Conservation (phyloP, 2,888 invertebrate species). For the Sepiola atlantica region DNA sequence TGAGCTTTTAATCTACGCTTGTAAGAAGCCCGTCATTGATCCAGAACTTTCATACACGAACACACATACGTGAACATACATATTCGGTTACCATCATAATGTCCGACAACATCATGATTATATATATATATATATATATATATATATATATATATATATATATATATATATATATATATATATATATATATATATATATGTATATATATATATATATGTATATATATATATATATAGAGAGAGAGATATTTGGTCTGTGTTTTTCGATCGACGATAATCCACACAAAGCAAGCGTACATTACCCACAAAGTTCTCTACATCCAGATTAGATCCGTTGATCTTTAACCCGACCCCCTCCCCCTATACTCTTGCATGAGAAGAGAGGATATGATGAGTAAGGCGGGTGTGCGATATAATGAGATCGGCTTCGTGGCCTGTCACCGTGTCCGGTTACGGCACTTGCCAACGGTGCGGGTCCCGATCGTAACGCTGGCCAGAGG, state of each 20-base stretch:
- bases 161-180: background rate
- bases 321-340: background rate
- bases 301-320: background rate
- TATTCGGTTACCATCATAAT: too few species aligned
- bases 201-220: background rate
- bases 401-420: background rate
- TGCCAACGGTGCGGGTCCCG: background rate
- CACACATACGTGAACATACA: too few species aligned
- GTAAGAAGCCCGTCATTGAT: too few species aligned
- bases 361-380: background rate
- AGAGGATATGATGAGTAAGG: background rate
- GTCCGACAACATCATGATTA: too few species aligned
- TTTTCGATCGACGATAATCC: background rate
- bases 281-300: background rate
- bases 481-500: background rate
- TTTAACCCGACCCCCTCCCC: background rate
- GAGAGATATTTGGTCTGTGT: too few species aligned
- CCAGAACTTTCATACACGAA: too few species aligned
- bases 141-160: background rate
- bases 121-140: background rate
- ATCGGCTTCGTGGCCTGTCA: background rate
- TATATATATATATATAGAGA: background rate
- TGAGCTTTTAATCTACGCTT: too few species aligned
- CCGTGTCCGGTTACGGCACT: background rate
- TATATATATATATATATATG: background rate